These are phyloP conservation scores for Boloria selene DNA, from an alignment of 2,888 invertebrate species.

Conservation along the genomic window DNA sequence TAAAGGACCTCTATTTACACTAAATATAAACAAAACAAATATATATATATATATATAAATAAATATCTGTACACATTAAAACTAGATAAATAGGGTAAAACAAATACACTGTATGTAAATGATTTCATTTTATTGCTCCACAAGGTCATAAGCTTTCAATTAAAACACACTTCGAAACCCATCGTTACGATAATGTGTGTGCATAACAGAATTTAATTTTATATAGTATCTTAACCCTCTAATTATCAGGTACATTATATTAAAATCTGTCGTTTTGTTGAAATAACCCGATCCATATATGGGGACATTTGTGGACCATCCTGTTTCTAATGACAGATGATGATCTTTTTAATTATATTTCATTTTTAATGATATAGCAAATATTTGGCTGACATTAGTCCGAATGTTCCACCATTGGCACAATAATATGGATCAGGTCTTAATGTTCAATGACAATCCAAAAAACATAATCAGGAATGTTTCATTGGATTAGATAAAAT, in stretches of 20 bases:
- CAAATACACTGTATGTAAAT: conserved; percentile 55
- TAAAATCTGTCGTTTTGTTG: conserved; percentile 53
- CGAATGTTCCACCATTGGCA: neutral
- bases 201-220: conserved; percentile 61
- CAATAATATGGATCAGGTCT: neutral
- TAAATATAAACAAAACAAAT: too few relatives aligned
- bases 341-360: too few relatives aligned
- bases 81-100: conserved; percentile 50
- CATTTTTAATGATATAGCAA: too few relatives aligned
- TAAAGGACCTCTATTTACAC: too few relatives aligned
- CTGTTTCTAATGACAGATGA: too few relatives aligned
- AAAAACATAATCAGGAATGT: conserved; percentile 50
- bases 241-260: conserved; percentile 71
- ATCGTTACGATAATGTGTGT: conserved; percentile 64
- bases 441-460: conserved; percentile 44
- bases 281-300: conserved; percentile 34
- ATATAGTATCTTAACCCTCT: conserved; percentile 56
- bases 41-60: too few relatives aligned
- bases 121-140: conserved; percentile 73
- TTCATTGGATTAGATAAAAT: conserved; percentile 48
- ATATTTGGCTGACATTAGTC: neutral
- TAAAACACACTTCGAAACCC: conserved; percentile 62
- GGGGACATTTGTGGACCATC: neutral
- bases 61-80: neutral
- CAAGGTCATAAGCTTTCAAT: conserved; percentile 67